phyloP scores from a whole-genome alignment of 2,888 invertebrate species.

The Galeruca laticollis region DNA sequence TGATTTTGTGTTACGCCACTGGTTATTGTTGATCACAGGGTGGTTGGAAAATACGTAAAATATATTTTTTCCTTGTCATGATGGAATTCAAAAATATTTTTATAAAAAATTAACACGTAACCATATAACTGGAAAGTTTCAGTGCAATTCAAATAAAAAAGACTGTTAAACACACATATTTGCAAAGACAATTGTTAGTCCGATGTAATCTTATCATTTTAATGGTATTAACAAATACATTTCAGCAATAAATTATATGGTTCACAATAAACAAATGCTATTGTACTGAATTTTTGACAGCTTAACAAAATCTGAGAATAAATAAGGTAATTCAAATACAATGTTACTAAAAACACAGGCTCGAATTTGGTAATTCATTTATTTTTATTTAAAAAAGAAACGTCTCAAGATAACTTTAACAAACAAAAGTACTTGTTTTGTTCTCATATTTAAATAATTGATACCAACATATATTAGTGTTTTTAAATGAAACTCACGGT shows the following conservation, averaged over 20 bases:
- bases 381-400: not conserved
- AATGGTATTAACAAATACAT: conserved; percentile 27
- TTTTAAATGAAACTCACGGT: too few relatives aligned
- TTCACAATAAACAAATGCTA: conserved; percentile 21
- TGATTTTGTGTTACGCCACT: too few relatives aligned
- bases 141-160: not conserved
- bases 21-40: too few relatives aligned
- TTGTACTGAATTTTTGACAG: conserved; percentile 24
- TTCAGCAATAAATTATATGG: conserved; percentile 27
- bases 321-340: conserved; percentile 11
- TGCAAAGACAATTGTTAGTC: conserved; percentile 22
- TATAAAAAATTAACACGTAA: too few relatives aligned
- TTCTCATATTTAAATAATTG: not conserved
- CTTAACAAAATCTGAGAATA: conserved; percentile 17
- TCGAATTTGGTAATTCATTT: conserved; percentile 4
- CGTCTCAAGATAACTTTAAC: not conserved
- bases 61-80: too few relatives aligned
- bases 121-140: not conserved
- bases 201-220: conserved; percentile 30
- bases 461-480: too few relatives aligned
- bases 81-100: not conserved
- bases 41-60: too few relatives aligned
- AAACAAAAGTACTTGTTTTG: not conserved
- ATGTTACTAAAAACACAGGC: not conserved
- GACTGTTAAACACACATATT: conserved; percentile 19